These are phyloP conservation scores for Cyclura pinguis DNA, from an alignment of 2,797 vertebrate genomes.

Conservation along the genomic window DNA sequence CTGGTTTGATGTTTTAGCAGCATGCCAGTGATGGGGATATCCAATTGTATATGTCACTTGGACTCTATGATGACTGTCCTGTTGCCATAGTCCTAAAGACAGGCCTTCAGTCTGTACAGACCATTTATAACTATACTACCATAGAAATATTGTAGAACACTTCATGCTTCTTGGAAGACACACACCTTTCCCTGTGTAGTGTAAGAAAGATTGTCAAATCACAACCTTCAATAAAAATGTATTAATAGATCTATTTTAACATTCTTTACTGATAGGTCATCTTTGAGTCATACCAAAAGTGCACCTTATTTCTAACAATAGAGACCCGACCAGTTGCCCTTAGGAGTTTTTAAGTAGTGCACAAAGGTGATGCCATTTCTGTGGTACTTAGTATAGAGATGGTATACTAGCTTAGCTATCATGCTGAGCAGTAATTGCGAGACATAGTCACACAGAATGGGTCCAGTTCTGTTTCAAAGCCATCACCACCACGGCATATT, in stretches of 20 bases:
- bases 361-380: not conserved
- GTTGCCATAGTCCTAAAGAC: not conserved
- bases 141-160: not conserved
- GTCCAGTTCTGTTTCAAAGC: not conserved
- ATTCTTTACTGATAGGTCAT: not conserved
- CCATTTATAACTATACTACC: not conserved
- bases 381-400: not conserved
- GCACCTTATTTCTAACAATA: not conserved
- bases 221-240: not conserved
- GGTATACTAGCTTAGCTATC: not conserved
- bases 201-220: not conserved
- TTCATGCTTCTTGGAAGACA: not conserved
- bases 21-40: not conserved
- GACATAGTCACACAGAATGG: not conserved
- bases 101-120: not conserved
- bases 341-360: not conserved
- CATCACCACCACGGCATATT: not conserved
- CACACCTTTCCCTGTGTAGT: not conserved
- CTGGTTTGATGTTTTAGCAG: not conserved
- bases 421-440: not conserved
- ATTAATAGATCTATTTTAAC: not conserved
- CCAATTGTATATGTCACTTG: no score
- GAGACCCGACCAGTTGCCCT: not conserved
- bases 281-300: no score
- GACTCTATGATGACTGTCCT: not conserved